A percentile compares a stretch with the other conserved stretches of the same genome.
Conservation (phyloP, 1,140 invertebrate genomes). For the Doryteuthis pealeii region DNA sequence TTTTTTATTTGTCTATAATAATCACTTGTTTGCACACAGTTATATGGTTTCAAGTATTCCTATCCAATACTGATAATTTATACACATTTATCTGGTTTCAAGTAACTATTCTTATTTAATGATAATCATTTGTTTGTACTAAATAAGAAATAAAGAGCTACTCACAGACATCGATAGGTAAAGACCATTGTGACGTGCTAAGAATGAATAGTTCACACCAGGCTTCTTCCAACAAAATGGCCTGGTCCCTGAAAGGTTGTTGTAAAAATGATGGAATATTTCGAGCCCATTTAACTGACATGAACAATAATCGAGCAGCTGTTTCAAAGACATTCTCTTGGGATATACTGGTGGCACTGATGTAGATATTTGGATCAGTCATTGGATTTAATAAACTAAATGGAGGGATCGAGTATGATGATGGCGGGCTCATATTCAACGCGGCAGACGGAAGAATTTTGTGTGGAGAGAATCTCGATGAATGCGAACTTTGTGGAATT, state of each 20-base stretch:
- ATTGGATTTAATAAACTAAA: not conserved
- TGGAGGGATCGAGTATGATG: conserved; percentile 3
- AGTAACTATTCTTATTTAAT: no score
- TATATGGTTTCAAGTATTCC: no score
- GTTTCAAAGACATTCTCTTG: conserved; percentile 71
- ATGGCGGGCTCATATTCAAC: conserved; percentile 17
- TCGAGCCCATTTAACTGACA: conserved; percentile 93
- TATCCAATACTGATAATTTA: no score
- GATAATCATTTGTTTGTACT: no score
- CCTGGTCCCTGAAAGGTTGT: conserved; percentile 76
- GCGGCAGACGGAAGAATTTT: conserved; percentile 49
- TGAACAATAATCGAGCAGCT: conserved; percentile 91
- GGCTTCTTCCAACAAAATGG: conserved; percentile 86
- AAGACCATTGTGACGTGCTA: conserved; percentile 90
- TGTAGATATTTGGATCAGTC: not conserved
- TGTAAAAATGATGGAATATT: conserved; percentile 97
- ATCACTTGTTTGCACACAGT: no score
- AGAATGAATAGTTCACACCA: conserved; percentile 97
- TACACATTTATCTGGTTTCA: no score
- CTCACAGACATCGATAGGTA: conserved; percentile 84
- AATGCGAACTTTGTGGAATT: not conserved
- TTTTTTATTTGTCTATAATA: no score
- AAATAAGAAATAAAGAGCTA: not conserved
- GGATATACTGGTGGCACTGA: not conserved
- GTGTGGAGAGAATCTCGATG: not conserved